Evolutionary conservation across 2,113 vertebrate species (phyloP).

Genomic region (Pteronura brasiliensis): DNA sequence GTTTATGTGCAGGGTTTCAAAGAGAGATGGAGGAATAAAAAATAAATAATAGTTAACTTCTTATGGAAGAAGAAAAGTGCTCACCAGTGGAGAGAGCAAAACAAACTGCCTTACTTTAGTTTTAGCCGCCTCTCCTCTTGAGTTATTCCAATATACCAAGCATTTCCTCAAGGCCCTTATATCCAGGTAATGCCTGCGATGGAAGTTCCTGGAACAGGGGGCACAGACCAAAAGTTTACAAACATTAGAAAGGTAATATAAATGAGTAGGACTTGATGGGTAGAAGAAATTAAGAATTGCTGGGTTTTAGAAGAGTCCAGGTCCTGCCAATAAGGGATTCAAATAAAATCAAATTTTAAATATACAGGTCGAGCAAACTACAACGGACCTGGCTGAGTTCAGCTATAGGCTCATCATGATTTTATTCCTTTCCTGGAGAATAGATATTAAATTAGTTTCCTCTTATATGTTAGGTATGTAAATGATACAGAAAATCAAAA

Average conservation of each 20-base stretch:
- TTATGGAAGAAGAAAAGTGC: not conserved
- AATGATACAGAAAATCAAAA: slow-evolving; percentile 11
- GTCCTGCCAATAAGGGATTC: not conserved
- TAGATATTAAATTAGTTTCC: not conserved
- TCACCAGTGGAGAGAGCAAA: not conserved
- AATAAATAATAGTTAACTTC: not conserved
- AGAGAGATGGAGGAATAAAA: not conserved
- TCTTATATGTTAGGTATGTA: not conserved
- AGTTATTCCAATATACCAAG: not conserved
- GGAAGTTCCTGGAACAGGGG: not conserved
- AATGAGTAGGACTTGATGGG: not conserved
- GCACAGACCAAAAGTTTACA: not conserved
- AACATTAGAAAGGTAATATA: slow-evolving; percentile 29
- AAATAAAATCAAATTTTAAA: slow-evolving; percentile 20
- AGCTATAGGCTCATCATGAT: not conserved
- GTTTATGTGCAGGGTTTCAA: not conserved
- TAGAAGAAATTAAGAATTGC: slow-evolving; percentile 21
- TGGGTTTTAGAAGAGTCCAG: not conserved
- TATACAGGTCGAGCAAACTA: slow-evolving; percentile 21
- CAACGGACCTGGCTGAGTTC: not conserved
- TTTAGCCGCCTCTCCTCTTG: not conserved
- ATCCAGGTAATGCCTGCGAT: not conserved
- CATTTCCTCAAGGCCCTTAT: not conserved
- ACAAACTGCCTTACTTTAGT: not conserved
- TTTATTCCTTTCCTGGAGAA: slow-evolving; percentile 10